Base-by-base conservation (phyloP, 2,113 vertebrate species). In the Hoplias malabaricus region DNA sequence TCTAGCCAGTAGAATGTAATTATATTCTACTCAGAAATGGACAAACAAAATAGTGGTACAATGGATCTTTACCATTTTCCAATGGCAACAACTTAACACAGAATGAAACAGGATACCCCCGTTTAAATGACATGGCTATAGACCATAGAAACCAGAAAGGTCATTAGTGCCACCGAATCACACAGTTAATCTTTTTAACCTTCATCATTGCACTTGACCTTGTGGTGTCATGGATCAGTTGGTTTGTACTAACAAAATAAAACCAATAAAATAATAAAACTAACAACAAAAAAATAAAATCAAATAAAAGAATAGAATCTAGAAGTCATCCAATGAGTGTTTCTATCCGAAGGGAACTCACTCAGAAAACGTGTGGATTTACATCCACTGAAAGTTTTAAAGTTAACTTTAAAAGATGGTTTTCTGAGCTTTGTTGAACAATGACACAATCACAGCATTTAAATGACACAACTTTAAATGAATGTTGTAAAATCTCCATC, bases 61-160 rank as follows among this genome's bases (percentile, higher is more conserved):
- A 21, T 3, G 21, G 7, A 53, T 40, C 68, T 69, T 69, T 33
- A 70, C 11, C 53, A 27, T 54, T 14, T 69, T 13, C 34, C 10
- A 72, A 57, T 57, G 50, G 8, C 21, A 5, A 40, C 10, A 34
- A 34, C 69, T 13, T 69, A 23, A 31, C 5, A 23, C 3, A 29
- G 27, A 34, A 56, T 70, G 23, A 66, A 13, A 69, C 38, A 59
- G 25, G 9, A 21, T 29, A 13, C n/a, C n/a, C n/a, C n/a, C n/a
- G 36, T 40, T 50, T 0, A 13, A 40, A 40, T 67, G 74, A 69
- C 53, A 73, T 31, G 27, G 27, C 27, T 43, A 70, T 50, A 46
- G 31, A 53, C 69, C 77, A 80, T 36, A 50, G 40, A 73, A 75
- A 78, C 65, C 27, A 48, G 73, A 66, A 71, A 66, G 54, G 59